Evolutionary conservation across 2,888 invertebrate species (phyloP).

Genomic region (Conistra vaccinii): DNA sequence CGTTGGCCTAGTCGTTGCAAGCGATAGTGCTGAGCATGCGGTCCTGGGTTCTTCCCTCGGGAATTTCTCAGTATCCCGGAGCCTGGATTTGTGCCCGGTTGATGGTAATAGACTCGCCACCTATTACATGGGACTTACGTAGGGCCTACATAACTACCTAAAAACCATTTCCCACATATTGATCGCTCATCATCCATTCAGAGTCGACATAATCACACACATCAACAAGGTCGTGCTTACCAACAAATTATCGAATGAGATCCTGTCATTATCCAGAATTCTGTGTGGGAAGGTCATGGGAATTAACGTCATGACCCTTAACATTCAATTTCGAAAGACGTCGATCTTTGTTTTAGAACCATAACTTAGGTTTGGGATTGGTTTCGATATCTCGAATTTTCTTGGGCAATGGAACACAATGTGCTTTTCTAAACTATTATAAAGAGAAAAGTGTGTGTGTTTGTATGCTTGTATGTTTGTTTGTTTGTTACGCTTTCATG

Average conservation of each 20-base stretch:
- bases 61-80: no score
- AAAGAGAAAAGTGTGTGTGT: no score
- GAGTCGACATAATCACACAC: slow-evolving; percentile 48
- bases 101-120: no score
- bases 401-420: not conserved
- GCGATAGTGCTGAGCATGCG: no score
- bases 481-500: no score
- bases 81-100: no score
- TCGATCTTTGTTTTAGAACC: slow-evolving; percentile 21
- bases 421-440: no score
- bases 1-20: no score
- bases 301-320: slow-evolving; percentile 53
- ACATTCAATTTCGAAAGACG: slow-evolving; percentile 44
- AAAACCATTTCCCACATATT: slow-evolving; percentile 47
- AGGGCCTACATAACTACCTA: not conserved
- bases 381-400: not conserved
- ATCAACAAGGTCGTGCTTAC: slow-evolving; percentile 58
- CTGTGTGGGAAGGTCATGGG: slow-evolving; percentile 59
- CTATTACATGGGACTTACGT: no score
- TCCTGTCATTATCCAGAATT: slow-evolving; percentile 60
- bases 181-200: not conserved
- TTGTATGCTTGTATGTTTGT: no score
- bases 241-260: slow-evolving; percentile 51
- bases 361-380: not conserved
- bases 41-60: no score